A percentile compares a stretch with the other conserved stretches of the same genome.
These are phyloP conservation scores for Pangasius djambal DNA, from an alignment of 2,797 vertebrate species.

Conservation along the genomic window DNA sequence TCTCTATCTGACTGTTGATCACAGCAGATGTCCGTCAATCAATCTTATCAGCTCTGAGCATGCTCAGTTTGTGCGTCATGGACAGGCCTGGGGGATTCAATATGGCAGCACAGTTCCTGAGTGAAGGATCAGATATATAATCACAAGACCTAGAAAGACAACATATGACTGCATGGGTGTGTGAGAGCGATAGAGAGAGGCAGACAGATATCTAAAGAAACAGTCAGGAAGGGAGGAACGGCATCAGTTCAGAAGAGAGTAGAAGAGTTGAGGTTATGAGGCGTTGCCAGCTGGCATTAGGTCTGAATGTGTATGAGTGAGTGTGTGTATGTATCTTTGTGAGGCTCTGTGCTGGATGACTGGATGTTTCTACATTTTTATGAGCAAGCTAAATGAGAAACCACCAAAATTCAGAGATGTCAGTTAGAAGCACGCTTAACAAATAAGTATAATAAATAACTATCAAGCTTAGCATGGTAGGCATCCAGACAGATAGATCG, in stretches of 20 bases:
- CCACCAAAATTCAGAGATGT: not conserved
- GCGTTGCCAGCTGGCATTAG: not conserved
- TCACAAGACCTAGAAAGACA: conserved; percentile 67
- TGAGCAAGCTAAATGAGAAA: not conserved
- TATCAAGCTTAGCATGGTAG: not conserved
- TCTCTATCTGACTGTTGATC: conserved; percentile 77
- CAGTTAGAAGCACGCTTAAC: not conserved
- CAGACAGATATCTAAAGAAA: conserved; percentile 12
- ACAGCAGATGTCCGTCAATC: conserved; percentile 74
- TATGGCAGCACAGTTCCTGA: conserved; percentile 48
- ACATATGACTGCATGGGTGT: conserved; percentile 52
- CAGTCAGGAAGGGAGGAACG: not conserved
- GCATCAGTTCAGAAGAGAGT: conserved; percentile 1
- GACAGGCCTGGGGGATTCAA: conserved; percentile 66
- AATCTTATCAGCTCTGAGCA: conserved; percentile 77
- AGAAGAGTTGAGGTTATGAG: conserved; percentile 19
- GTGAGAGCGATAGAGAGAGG: not conserved
- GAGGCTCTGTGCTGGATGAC: not conserved
- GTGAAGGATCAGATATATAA: conserved; percentile 57
- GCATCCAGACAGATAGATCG: not conserved
- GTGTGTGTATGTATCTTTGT: not conserved
- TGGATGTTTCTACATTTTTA: not conserved
- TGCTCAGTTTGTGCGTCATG: conserved; percentile 57
- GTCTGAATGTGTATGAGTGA: conserved; percentile 15
- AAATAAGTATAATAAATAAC: not conserved